Evolutionary conservation across 1,140 invertebrate genomes (phyloP), one percentile per base, ranked within the genome.

Genomic region (Trichonephila inaurata): DNA sequence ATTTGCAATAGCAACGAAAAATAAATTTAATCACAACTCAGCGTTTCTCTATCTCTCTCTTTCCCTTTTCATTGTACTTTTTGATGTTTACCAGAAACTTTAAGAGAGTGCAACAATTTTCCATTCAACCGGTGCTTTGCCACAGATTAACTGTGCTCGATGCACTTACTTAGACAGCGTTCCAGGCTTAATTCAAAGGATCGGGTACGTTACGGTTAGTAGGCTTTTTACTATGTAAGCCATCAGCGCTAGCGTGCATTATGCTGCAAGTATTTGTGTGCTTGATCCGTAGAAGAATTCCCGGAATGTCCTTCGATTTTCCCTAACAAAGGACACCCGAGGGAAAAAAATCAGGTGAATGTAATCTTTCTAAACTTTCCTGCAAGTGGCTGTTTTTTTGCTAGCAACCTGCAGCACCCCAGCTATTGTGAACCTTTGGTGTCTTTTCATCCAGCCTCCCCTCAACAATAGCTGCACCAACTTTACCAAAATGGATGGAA

Each of bases 311-410:
- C 40, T 28, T 66, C 33, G 28, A 18, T 72, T 51, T 18, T 60
- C 21, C 28, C 28, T 21, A 44, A 69, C 66, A 69, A 69, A 24
- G 66, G 24, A 24, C 66, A 2, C n/a, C 66, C 6, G 21, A 66
- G 58, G n/a, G 12, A 66, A 88, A 64, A 77, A 77, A 89, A 51
- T 58, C 40, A 66, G 28, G 62, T n/a, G 51, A 81, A 91, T 40
- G 60, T 77, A 91, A 91, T 82, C 69, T 19, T 62, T 91, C 72
- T 62, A 91, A 91, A 91, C 89, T 91, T 89, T 69, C 89, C 89
- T 91, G 58, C 89, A 91, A 91, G 89, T 91, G 89, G 89, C n/a
- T 33, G 24, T 19, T 91, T 91, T 82, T 82, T 81, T 60, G 33
- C 83, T 5, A 58, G 28, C 69, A 91, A 91, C 89, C 89, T 91